Evolutionary conservation across 2,797 vertebrate genomes (phyloP).

Genomic region (Pantherophis vulpinus): DNA sequence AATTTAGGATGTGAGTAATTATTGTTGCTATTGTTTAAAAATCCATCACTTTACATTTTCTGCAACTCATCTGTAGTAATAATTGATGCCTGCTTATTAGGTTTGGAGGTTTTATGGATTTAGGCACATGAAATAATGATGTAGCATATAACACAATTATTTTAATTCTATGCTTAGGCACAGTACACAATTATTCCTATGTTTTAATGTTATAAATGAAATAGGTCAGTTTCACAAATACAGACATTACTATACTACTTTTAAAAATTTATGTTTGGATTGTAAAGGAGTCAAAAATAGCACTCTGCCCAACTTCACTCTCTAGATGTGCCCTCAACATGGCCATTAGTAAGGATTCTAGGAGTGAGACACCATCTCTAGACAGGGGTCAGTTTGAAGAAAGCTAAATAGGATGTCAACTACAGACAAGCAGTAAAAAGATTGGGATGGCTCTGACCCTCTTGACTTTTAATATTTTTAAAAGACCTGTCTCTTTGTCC

Average conservation of each 20-base stretch:
- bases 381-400: background rate
- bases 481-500: background rate
- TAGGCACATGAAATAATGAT: background rate
- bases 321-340: background rate
- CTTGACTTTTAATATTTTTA: background rate
- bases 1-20: background rate
- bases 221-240: background rate
- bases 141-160: background rate
- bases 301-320: background rate
- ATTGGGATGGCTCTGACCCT: background rate
- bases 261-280: background rate
- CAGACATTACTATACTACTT: background rate
- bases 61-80: background rate
- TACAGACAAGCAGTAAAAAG: background rate
- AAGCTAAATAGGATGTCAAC: background rate
- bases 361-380: background rate
- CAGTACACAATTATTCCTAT: background rate
- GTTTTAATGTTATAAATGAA: background rate
- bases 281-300: background rate
- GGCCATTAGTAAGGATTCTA: no score
- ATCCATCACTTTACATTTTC: background rate
- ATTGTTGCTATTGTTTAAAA: background rate
- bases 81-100: background rate
- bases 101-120: background rate
- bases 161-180: background rate